Base-by-base conservation (phyloP, 2,888 invertebrate species). In the Parthenolecanium corni region DNA sequence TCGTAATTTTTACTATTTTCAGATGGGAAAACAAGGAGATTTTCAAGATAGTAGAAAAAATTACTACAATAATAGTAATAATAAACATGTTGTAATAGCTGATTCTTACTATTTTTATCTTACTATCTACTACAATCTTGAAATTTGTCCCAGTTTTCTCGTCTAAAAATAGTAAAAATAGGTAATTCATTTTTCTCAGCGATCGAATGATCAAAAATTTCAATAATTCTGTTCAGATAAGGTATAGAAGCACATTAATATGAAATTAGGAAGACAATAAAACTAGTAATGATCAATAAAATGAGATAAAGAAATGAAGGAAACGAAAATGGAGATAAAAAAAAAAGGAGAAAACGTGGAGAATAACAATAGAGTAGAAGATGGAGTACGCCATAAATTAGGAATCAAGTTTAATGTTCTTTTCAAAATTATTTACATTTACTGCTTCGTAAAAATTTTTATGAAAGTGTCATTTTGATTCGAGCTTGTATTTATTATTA, bases 381-480 rank as follows among this genome's bases (percentile, higher is more conserved):
- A 47, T 18, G 11, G 52, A 52, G 24, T 24, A 52, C 11, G 24
- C 52, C 4, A 52, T 24, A 52, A 52, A 52, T 49, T 49, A 52
- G 23, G 23, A 52, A 52, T 52, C 52, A 52, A 52, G 52, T 52
- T 52, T 21, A 24, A 52, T 24, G n/a, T 21, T 24, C 24, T 52
- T 21, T 52, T 52, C 52, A 52, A 52, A 52, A 52, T 24, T 24
- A 52, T 52, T 52, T 52, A 52, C 25, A 52, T 52, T 52, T 52
- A 52, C 52, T 24, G 52, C 24, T 52, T 21, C 25, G 52, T 52
- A 52, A 52, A 52, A 52, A 52, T 52, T 52, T 52, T 52, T 52
- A 52, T 52, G 52, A 52, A 52, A 52, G 52, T 52, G 25, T 52
- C 52, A 24, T 24, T 52, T 52, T 52, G 52, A 52, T 52, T 52